Percentiles rank a stretch among this genome's conserved stretches.
phyloP scores from a whole-genome alignment of 1,140 invertebrate genomes.

The Drosophila baimaii region DNA sequence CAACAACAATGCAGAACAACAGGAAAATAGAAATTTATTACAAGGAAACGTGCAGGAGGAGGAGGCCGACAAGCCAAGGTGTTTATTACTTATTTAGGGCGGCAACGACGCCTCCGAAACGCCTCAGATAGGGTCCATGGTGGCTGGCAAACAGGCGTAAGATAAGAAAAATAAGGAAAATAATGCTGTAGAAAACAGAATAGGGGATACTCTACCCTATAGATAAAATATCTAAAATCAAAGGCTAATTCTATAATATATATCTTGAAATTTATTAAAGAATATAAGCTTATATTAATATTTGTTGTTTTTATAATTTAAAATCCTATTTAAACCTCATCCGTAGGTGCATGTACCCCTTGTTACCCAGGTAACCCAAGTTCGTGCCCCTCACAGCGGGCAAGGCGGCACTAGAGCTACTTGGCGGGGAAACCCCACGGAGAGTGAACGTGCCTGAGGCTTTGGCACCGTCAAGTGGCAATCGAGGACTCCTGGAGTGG shows the following conservation, averaged over 20 bases:
- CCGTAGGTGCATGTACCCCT: background rate
- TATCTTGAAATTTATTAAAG: background rate
- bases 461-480: slow-evolving; percentile 54
- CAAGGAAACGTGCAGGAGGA: slow-evolving; percentile 39
- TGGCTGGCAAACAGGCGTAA: background rate
- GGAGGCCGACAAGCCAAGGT: slow-evolving; percentile 53
- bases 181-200: background rate
- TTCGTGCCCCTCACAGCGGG: slow-evolving; percentile 29
- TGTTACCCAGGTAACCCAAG: slow-evolving; percentile 13
- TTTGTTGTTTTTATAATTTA: background rate
- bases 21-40: slow-evolving; percentile 79
- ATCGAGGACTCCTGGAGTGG: slow-evolving; percentile 43
- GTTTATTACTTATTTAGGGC: slow-evolving; percentile 77
- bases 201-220: background rate
- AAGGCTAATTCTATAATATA: background rate
- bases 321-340: background rate
- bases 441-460: slow-evolving; percentile 57
- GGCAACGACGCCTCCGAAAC: slow-evolving; percentile 35
- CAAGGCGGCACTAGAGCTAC: slow-evolving; percentile 30
- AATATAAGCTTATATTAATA: background rate
- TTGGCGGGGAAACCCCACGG: slow-evolving; percentile 44
- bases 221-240: background rate
- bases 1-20: slow-evolving; percentile 32
- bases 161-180: slow-evolving; percentile 5
- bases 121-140: background rate